These are phyloP conservation scores for Aegotheles bennettii DNA, from an alignment of 2,113 vertebrate genomes.

Conservation along the genomic window DNA sequence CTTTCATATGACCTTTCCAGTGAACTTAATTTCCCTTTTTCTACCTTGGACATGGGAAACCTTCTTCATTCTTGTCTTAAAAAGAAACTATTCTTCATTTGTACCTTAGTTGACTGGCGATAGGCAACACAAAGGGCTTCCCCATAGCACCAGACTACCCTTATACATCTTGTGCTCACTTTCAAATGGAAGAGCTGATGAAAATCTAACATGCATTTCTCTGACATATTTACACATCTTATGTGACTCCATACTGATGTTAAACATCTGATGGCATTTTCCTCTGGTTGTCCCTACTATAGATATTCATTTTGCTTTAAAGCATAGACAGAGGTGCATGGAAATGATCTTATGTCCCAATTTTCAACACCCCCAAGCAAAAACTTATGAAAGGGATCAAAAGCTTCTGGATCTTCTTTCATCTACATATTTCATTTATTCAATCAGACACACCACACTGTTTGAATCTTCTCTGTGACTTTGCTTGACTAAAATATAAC, in stretches of 20 bases:
- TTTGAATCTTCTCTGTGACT: conserved; percentile 24
- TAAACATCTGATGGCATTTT: background rate
- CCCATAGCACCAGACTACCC: background rate
- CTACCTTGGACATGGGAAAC: background rate
- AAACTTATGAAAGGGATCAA: conserved; percentile 20
- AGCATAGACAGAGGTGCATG: background rate
- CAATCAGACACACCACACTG: background rate
- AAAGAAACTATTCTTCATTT: background rate
- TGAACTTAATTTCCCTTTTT: background rate
- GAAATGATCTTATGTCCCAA: background rate
- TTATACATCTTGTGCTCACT: background rate
- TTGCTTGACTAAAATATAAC: background rate
- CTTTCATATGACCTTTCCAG: background rate
- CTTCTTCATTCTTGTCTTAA: background rate
- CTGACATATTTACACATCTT: background rate
- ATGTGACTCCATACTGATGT: background rate
- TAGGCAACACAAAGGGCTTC: background rate
- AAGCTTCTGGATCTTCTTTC: conserved; percentile 38
- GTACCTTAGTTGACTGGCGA: background rate
- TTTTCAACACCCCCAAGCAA: conserved; percentile 20
- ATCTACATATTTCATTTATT: background rate
- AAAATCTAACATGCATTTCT: background rate
- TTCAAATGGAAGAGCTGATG: background rate
- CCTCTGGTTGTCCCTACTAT: background rate
- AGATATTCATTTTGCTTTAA: background rate